These are phyloP conservation scores for Ormyrus rosae DNA, from an alignment of 2,888 invertebrate genomes.

Conservation along the genomic window DNA sequence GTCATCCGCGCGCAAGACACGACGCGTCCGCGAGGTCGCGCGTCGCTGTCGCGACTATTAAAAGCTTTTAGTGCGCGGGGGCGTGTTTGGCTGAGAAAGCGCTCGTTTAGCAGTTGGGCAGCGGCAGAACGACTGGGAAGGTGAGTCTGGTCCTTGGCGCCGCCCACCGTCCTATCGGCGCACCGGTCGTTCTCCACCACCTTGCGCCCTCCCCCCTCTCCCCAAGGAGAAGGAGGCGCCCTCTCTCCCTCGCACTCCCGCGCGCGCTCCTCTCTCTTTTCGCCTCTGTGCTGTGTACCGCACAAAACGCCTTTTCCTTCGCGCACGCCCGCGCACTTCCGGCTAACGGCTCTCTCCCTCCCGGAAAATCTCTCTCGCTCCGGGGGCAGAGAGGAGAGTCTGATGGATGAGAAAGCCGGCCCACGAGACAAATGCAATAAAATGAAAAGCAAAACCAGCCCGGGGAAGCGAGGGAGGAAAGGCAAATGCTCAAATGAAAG, in stretches of 20 bases:
- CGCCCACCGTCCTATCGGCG: conserved; percentile 72
- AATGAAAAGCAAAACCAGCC: conserved; percentile 49
- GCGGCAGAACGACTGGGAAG: conserved; percentile 67
- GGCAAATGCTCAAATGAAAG: conserved; percentile 49
- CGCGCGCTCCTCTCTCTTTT: conserved; percentile 41
- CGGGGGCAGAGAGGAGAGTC: not conserved
- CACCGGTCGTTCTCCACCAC: conserved; percentile 63
- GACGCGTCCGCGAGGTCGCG: conserved; percentile 37
- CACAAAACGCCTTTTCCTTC: conserved; percentile 8
- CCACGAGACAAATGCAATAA: conserved; percentile 48
- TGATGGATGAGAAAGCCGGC: conserved; percentile 44
- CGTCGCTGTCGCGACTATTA: conserved; percentile 47
- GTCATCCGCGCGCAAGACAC: not conserved
- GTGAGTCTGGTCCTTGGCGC: conserved; percentile 64
- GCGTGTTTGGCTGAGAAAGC: conserved; percentile 41
- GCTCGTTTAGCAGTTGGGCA: conserved; percentile 28
- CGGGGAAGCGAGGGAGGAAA: conserved; percentile 17
- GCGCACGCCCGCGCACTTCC: conserved; percentile 18
- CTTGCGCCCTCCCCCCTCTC: conserved; percentile 54
- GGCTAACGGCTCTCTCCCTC: conserved; percentile 2
- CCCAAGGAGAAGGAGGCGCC: too few species aligned
- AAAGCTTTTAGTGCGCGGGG: conserved; percentile 33
- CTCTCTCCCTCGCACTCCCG: conserved; percentile 55
- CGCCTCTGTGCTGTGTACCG: not conserved
- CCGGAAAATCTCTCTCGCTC: not conserved